Evolutionary conservation across 2,797 vertebrate species (phyloP).

Genomic region (Apodemus agrarius): DNA sequence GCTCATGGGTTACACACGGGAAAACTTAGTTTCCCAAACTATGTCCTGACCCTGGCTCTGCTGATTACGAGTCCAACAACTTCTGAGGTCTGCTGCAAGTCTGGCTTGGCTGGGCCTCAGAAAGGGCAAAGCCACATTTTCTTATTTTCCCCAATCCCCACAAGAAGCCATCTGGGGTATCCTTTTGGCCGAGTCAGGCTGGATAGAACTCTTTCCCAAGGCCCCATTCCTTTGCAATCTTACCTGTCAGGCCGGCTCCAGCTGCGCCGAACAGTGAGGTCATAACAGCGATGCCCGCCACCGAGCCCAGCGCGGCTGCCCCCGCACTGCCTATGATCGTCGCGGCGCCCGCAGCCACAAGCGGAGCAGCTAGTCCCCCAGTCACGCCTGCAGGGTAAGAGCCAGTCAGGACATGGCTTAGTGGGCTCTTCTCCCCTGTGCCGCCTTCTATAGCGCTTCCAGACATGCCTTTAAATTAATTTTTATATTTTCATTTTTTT

Average conservation of each 20-base stretch:
- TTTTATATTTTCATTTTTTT: neutral
- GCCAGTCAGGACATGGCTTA: neutral
- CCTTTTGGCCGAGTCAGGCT: neutral
- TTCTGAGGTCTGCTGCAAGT: neutral
- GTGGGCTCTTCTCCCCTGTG: neutral
- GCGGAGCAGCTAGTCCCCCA: constrained; percentile 95
- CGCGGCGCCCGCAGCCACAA: constrained; percentile 95
- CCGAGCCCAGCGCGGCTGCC: constrained; percentile 94
- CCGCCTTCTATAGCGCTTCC: neutral
- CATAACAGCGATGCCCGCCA: constrained; percentile 95
- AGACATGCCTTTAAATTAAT: neutral
- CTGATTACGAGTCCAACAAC: neutral
- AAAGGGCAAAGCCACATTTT: fast-evolving
- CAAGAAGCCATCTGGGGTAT: neutral
- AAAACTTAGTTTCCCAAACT: neutral
- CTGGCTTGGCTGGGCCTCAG: neutral
- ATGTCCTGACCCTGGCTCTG: fast-evolving
- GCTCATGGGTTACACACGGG: fast-evolving
- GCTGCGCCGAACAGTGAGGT: constrained; percentile 97
- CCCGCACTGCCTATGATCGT: constrained; percentile 95
- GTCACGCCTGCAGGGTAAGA: constrained; percentile 91
- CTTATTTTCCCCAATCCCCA: neutral
- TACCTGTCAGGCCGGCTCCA: constrained; percentile 96
- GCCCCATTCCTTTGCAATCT: neutral
- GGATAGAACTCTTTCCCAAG: neutral